phyloP scores from a whole-genome alignment of 2,113 vertebrate genomes.

The Bambusicola thoracicus region DNA sequence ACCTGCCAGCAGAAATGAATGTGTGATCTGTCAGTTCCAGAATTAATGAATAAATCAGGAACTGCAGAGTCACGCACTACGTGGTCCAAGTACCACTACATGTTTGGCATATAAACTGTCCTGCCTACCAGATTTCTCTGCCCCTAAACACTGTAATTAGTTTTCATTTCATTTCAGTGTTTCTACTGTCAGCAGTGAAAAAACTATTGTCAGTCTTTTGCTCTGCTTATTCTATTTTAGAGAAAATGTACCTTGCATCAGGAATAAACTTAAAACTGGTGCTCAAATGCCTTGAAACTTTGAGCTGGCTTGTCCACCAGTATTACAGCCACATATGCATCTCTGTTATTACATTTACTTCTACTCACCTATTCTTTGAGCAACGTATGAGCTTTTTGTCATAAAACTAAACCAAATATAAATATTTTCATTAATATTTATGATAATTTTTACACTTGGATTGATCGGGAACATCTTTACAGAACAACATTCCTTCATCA shows the following conservation, averaged over 20 bases:
- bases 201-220: neutral
- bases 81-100: neutral
- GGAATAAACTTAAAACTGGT: neutral
- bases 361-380: neutral
- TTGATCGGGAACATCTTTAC: neutral
- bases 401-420: neutral
- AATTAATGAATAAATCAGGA: slow-evolving; percentile 9
- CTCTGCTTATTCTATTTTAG: neutral
- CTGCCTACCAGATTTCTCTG: neutral
- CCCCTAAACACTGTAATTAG: slow-evolving; percentile 3
- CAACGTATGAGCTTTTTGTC: neutral
- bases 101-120: neutral
- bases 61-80: neutral
- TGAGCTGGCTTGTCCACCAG: neutral
- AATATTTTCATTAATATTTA: neutral
- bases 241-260: neutral
- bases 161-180: slow-evolving; percentile 6
- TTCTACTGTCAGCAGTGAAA: neutral
- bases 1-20: neutral
- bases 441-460: neutral
- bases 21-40: neutral
- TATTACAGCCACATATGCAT: neutral
- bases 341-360: neutral
- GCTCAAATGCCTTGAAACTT: neutral
- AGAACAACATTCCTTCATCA: neutral